Conservation (phyloP, 2,797 vertebrate species). For the Taenioides sp. region DNA sequence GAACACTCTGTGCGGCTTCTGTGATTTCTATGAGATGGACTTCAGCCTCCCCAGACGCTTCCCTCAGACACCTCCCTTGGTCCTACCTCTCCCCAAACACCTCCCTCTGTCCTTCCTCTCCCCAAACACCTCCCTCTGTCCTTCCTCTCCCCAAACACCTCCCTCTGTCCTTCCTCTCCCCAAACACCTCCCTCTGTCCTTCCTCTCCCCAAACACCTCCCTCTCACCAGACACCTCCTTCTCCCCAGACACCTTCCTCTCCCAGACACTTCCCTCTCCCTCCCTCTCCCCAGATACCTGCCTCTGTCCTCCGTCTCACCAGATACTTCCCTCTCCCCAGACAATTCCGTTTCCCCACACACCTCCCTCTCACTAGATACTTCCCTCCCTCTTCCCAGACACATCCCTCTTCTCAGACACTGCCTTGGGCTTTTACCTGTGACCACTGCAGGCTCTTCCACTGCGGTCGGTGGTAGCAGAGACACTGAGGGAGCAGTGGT, state of each 20-base stretch:
- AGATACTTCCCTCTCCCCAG: background rate
- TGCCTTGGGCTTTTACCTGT: slow-evolving; percentile 72
- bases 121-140: too few species aligned
- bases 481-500: slow-evolving; percentile 62
- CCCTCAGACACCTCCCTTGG: too few species aligned
- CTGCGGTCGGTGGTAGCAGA: slow-evolving; percentile 50
- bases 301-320: too few species aligned
- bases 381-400: background rate
- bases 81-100: too few species aligned
- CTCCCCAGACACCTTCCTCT: background rate
- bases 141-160: background rate
- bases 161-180: background rate
- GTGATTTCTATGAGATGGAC: too few species aligned
- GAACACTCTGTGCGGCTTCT: too few species aligned
- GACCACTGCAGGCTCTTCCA: slow-evolving; percentile 56
- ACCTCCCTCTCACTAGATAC: background rate
- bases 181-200: background rate
- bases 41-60: too few species aligned
- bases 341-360: too few species aligned
- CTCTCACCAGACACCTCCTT: background rate
- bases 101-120: too few species aligned
- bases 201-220: too few species aligned
- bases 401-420: background rate
- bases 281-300: background rate
- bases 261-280: too few species aligned